Conservation (phyloP, 2,797 vertebrate genomes). For the Anguilla marmorata region DNA sequence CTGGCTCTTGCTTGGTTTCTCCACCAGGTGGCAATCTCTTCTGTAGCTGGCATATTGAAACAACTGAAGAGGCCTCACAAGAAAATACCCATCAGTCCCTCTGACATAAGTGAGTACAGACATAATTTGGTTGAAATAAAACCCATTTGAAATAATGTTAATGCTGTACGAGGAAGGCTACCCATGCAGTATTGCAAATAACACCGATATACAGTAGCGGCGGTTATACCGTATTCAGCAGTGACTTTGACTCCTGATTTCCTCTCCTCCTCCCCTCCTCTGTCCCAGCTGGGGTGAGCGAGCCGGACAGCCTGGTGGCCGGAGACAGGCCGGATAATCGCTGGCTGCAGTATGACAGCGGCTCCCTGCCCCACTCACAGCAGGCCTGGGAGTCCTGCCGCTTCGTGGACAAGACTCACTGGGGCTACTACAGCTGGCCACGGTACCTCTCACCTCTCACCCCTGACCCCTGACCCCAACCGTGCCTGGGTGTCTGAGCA, state of each 20-base stretch:
- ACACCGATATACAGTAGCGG: neutral
- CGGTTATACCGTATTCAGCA: neutral
- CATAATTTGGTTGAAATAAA: neutral
- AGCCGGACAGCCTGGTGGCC: constrained; percentile 65
- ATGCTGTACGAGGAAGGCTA: neutral
- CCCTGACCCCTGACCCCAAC: constrained; percentile 40
- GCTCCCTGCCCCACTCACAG: constrained; percentile 81
- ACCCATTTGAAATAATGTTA: neutral
- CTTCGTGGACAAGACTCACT: constrained; percentile 97
- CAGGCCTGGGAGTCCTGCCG: constrained; percentile 83
- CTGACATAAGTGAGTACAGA: constrained; percentile 79
- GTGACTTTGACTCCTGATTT: neutral
- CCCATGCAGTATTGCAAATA: neutral
- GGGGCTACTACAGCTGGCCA: constrained; percentile 96
- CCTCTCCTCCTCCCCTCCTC: neutral
- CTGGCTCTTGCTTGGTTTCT: constrained; percentile 37
- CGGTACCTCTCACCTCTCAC: constrained; percentile 68
- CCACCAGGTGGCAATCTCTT: constrained; percentile 91
- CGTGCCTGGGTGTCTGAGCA: constrained; percentile 42
- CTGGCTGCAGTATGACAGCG: constrained; percentile 91
- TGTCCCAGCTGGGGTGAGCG: constrained; percentile 72
- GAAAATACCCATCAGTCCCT: constrained; percentile 85
- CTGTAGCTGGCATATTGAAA: constrained; percentile 93
- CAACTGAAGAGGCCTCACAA: constrained; percentile 91
- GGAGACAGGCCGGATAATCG: constrained; percentile 91